These are phyloP conservation scores for Acrocephalus scirpaceus DNA, from an alignment of 2,797 vertebrate species.

Conservation along the genomic window DNA sequence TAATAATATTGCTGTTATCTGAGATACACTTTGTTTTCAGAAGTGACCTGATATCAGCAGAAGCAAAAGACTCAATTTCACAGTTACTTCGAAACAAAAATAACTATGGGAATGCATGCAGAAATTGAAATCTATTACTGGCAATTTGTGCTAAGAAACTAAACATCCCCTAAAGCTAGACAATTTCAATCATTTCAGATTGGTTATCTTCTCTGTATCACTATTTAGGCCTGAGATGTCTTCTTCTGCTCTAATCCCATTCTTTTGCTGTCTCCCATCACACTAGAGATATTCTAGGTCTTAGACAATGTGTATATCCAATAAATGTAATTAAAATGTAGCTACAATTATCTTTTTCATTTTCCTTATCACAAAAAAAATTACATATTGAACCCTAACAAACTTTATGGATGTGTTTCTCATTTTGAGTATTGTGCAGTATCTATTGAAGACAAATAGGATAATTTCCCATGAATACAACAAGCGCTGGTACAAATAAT, in stretches of 20 bases:
- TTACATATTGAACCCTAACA: background rate
- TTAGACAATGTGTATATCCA: background rate
- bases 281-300: background rate
- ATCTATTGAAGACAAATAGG: background rate
- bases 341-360: background rate
- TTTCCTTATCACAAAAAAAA: background rate
- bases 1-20: conserved; percentile 34
- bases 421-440: background rate
- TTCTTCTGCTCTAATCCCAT: conserved; percentile 24
- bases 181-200: background rate
- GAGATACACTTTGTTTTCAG: conserved; percentile 50
- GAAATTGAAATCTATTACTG: conserved; percentile 65
- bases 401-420: background rate
- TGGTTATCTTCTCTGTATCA: background rate
- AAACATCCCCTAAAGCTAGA: conserved; percentile 25
- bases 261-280: background rate
- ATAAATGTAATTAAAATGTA: conserved; percentile 22
- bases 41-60: conserved; percentile 61
- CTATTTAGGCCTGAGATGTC: conserved; percentile 6
- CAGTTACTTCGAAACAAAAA: conserved; percentile 59
- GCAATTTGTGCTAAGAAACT: conserved; percentile 41
- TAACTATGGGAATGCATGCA: conserved; percentile 35
- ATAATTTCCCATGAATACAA: background rate
- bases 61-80: conserved; percentile 70
- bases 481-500: background rate